These are phyloP conservation scores for Cephus cinctus DNA, from an alignment of 1,140 invertebrate species.

Conservation along the genomic window DNA sequence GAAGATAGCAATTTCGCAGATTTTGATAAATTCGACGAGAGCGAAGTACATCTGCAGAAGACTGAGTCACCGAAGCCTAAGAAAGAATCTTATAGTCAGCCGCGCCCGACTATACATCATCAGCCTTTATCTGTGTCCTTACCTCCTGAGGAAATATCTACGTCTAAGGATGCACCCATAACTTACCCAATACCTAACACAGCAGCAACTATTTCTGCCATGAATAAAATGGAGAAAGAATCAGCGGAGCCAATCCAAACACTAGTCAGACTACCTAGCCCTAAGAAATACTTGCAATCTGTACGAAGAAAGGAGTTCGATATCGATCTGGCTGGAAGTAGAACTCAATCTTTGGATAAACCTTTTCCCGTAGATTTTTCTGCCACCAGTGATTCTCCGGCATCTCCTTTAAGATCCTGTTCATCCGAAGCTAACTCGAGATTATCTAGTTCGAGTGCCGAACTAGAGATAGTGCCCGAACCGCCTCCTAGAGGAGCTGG, in stretches of 20 bases:
- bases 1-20: slow-evolving; percentile 48
- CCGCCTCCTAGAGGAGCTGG: slow-evolving; percentile 67
- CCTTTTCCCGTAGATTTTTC: slow-evolving; percentile 49
- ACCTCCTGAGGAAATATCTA: slow-evolving; percentile 61
- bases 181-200: slow-evolving; percentile 14
- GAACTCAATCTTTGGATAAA: slow-evolving; percentile 35
- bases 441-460: slow-evolving; percentile 44
- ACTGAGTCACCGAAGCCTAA: slow-evolving; percentile 14
- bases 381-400: slow-evolving; percentile 36
- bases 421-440: slow-evolving; percentile 45
- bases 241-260: slow-evolving; percentile 22
- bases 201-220: slow-evolving; percentile 4
- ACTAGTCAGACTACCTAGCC: slow-evolving; percentile 44
- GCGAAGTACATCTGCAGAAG: slow-evolving; percentile 20
- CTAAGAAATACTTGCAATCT: slow-evolving; percentile 45
- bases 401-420: slow-evolving; percentile 41
- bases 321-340: slow-evolving; percentile 29
- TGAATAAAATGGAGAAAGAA: slow-evolving; percentile 11
- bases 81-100: slow-evolving; percentile 25
- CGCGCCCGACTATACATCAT: slow-evolving; percentile 41
- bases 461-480: slow-evolving; percentile 63
- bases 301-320: slow-evolving; percentile 37
- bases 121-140: slow-evolving; percentile 67
- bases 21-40: slow-evolving; percentile 50
- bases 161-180: slow-evolving; percentile 6